Percentiles rank a stretch among this genome's conserved stretches.
These are phyloP conservation scores for Lasaia peninsularis DNA, from an alignment of 1,140 invertebrate species.

Conservation along the genomic window DNA sequence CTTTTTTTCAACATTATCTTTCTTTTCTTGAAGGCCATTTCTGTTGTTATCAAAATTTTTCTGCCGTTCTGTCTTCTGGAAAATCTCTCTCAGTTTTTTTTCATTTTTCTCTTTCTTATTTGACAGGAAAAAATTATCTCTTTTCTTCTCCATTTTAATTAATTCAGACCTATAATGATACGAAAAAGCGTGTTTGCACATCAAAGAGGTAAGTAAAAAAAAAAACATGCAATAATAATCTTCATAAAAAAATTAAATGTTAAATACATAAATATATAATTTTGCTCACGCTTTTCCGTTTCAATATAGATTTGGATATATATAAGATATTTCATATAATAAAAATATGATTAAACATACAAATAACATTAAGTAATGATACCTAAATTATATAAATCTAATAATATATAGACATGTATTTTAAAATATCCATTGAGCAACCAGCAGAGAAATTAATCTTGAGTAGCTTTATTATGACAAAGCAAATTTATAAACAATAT, in stretches of 20 bases:
- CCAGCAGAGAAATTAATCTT: too few species aligned
- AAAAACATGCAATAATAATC: conserved; percentile 14
- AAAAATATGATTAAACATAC: too few species aligned
- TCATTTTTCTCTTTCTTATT: conserved; percentile 39
- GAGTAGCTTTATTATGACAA: too few species aligned
- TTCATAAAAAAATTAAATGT: not conserved
- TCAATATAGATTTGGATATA: conserved; percentile 16
- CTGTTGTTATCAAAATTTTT: conserved; percentile 41
- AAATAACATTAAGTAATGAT: too few species aligned
- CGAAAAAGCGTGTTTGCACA: conserved; percentile 69
- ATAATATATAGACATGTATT: too few species aligned
- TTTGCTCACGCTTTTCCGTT: conserved; percentile 58
- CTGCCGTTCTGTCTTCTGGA: conserved; percentile 37
- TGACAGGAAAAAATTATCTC: conserved; percentile 48
- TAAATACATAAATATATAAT: conserved; percentile 21
- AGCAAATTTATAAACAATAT: too few species aligned
- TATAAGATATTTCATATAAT: too few species aligned
- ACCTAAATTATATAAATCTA: too few species aligned
- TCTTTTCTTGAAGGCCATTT: conserved; percentile 24
- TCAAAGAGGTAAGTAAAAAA: conserved; percentile 25
- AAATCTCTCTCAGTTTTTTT: conserved; percentile 23
- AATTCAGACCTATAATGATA: conserved; percentile 67
- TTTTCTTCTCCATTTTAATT: conserved; percentile 53
- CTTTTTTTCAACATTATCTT: conserved; percentile 52
- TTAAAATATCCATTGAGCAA: too few species aligned